These are phyloP conservation scores for Hypsibius dujardini DNA, from an alignment of 1,140 invertebrate genomes.

Conservation along the genomic window DNA sequence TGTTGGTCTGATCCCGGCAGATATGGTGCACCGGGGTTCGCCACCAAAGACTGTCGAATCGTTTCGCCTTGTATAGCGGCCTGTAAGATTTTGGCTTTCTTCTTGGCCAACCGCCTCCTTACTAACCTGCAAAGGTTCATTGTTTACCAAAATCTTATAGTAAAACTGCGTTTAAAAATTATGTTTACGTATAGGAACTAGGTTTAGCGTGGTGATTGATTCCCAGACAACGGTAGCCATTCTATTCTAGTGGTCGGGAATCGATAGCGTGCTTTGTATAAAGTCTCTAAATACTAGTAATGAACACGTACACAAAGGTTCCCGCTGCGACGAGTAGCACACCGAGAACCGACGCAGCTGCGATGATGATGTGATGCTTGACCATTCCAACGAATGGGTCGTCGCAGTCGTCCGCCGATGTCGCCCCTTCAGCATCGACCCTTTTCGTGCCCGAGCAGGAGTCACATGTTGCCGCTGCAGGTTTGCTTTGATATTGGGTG, in stretches of 20 bases:
- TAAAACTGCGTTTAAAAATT: no score
- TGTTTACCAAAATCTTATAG: neutral
- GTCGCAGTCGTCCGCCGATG: neutral
- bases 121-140: neutral
- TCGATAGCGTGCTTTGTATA: neutral
- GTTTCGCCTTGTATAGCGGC: no score
- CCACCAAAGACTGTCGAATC: no score
- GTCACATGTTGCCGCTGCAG: neutral
- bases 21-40: no score
- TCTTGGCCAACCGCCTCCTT: neutral
- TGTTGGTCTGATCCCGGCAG: no score
- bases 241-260: no score
- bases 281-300: neutral
- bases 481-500: constrained; percentile 1
- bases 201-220: no score
- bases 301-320: neutral
- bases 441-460: neutral
- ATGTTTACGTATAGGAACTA: no score
- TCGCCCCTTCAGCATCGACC: neutral
- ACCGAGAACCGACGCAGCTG: neutral
- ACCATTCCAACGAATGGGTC: neutral
- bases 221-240: no score
- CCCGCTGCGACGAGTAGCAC: neutral
- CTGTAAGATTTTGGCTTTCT: neutral
- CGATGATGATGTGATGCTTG: neutral